These are phyloP conservation scores for Aphelenchoides bicaudatus DNA, from an alignment of 2,888 invertebrate genomes.

Conservation along the genomic window DNA sequence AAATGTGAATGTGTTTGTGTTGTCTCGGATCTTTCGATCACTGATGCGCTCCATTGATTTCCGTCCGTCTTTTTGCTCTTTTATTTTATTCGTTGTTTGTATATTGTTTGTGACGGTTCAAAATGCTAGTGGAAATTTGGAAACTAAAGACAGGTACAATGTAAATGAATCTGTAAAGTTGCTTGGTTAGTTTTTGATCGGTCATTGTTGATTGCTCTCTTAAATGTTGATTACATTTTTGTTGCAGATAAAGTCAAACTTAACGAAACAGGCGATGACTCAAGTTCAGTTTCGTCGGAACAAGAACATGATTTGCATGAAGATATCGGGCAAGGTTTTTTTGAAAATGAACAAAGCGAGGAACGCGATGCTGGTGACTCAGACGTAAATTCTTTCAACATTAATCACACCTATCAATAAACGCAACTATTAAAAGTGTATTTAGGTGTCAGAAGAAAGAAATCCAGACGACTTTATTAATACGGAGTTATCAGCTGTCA, in stretches of 20 bases:
- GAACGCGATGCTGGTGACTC: neutral
- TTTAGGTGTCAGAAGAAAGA: conserved; percentile 38
- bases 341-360: too few species aligned
- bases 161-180: neutral
- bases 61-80: neutral
- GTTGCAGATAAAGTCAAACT: neutral
- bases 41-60: conserved; percentile 1
- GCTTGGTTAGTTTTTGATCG: conserved; percentile 3
- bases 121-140: neutral
- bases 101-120: neutral
- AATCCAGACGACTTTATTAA: conserved; percentile 32
- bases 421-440: neutral
- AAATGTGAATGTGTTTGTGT: too few species aligned
- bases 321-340: conserved; percentile 10
- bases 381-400: neutral
- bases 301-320: too few species aligned
- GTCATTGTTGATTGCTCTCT: neutral
- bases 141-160: neutral
- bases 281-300: neutral
- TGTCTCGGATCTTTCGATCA: neutral
- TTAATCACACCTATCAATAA: conserved; percentile 1
- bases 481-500: conserved; percentile 26
- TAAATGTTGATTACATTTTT: neutral
- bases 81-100: neutral
- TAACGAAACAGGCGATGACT: neutral